phyloP scores from a whole-genome alignment of 1,140 invertebrate genomes.

The Teleopsis dalmanni region DNA sequence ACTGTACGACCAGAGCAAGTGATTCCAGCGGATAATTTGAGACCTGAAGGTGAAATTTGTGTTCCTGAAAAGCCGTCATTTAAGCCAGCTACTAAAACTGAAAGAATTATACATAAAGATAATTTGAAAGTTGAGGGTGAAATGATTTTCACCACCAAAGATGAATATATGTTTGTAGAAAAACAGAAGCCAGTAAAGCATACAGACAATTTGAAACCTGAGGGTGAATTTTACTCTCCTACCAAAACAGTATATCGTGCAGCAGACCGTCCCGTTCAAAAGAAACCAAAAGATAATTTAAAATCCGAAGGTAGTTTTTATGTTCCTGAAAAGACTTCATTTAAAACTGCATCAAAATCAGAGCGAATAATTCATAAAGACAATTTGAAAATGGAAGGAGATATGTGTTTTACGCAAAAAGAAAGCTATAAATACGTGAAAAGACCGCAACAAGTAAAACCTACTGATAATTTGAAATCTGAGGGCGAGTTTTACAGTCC shows the following conservation, averaged over 20 bases:
- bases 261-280: constrained; percentile 40
- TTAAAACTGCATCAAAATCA: constrained; percentile 44
- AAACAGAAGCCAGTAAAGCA: constrained; percentile 46
- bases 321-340: constrained; percentile 29
- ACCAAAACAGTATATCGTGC: constrained; percentile 42
- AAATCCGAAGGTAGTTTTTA: constrained; percentile 44
- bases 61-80: constrained; percentile 23
- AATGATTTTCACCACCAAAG: constrained; percentile 50
- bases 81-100: constrained; percentile 44
- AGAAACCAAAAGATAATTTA: constrained; percentile 50
- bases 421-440: constrained; percentile 45
- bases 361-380: constrained; percentile 46
- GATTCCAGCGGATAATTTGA: constrained; percentile 53
- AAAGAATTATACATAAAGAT: constrained; percentile 44
- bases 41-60: constrained; percentile 53
- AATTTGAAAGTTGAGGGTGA: constrained; percentile 55
- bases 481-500: constrained; percentile 53
- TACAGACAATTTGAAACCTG: constrained; percentile 50
- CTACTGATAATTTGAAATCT: constrained; percentile 53
- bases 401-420: constrained; percentile 48
- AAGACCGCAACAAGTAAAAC: constrained; percentile 51
- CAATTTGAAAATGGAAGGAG: constrained; percentile 52
- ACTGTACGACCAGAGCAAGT: constrained; percentile 50
- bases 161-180: constrained; percentile 47
- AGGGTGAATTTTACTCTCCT: constrained; percentile 49